These are phyloP conservation scores for Enteromius viviparus DNA, from an alignment of 2,797 vertebrate species.

Conservation along the genomic window DNA sequence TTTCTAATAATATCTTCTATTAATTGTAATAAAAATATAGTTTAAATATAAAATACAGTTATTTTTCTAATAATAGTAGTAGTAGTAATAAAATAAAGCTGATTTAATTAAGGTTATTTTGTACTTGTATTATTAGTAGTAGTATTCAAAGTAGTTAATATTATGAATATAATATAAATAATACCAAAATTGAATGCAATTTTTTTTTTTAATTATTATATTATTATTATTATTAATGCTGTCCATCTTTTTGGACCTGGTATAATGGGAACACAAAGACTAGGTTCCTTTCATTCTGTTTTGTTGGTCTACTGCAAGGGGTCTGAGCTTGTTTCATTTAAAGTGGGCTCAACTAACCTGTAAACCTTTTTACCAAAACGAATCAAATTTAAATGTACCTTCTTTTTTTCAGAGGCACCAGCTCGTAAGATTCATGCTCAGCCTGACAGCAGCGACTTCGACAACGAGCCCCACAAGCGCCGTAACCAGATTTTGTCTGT, in stretches of 20 bases:
- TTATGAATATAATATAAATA: not conserved
- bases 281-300: not conserved
- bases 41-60: not conserved
- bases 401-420: conserved; percentile 27
- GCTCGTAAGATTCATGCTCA: conserved; percentile 14
- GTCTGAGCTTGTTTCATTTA: not conserved
- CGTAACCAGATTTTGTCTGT: conserved; percentile 82
- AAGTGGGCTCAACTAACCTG: not conserved
- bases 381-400: not conserved
- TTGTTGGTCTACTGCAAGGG: not conserved
- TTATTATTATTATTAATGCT: not conserved
- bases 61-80: not conserved
- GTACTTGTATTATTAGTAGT: not conserved
- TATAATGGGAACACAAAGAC: not conserved
- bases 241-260: not conserved
- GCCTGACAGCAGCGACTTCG: conserved; percentile 60
- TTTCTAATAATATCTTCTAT: not conserved
- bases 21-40: not conserved
- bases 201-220: not conserved
- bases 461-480: conserved; percentile 81
- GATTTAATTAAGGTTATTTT: not conserved
- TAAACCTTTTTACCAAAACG: not conserved
- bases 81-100: not conserved
- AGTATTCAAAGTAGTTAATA: not conserved
- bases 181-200: not conserved